Percentiles rank a stretch among this genome's conserved stretches.
Evolutionary conservation across 2,888 invertebrate species (phyloP).

Genomic region (Drosophila kambysellisi): DNA sequence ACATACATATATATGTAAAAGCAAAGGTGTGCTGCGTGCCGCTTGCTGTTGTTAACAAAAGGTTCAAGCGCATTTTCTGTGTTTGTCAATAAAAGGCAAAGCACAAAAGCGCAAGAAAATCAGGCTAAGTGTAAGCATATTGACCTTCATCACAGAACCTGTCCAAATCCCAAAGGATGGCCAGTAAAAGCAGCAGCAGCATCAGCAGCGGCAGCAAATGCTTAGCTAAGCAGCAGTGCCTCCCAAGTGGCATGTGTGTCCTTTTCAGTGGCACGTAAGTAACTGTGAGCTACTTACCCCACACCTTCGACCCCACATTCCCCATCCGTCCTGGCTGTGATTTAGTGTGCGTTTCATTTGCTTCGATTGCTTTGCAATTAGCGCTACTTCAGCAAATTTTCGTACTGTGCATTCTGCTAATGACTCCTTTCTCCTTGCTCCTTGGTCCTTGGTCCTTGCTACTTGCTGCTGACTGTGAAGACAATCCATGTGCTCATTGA

Average conservation of each 20-base stretch:
- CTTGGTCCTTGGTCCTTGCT: conserved; percentile 16
- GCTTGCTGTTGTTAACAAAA: conserved; percentile 64
- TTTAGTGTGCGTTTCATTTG: conserved; percentile 66
- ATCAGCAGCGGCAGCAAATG: conserved; percentile 24
- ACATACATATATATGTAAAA: conserved; percentile 5
- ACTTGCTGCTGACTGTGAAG: conserved; percentile 20
- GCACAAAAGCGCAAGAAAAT: conserved; percentile 66
- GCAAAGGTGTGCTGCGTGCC: conserved; percentile 61
- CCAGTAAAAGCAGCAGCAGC: conserved; percentile 7
- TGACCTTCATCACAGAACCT: conserved; percentile 68
- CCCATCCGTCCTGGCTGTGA: conserved; percentile 47
- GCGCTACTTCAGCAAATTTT: conserved; percentile 75
- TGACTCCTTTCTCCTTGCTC: conserved; percentile 29
- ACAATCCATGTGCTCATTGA: conserved; percentile 42
- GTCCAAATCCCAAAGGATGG: conserved; percentile 50
- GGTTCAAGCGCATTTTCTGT: conserved; percentile 75
- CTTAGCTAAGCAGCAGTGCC: conserved; percentile 51
- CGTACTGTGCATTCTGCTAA: conserved; percentile 33
- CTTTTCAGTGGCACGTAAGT: conserved; percentile 21
- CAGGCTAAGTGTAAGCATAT: conserved; percentile 78
- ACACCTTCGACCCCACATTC: background rate
- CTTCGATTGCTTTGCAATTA: conserved; percentile 77
- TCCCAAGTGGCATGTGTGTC: conserved; percentile 28
- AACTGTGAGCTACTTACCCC: conserved; percentile 23
- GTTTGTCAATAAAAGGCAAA: conserved; percentile 69